phyloP scores from a whole-genome alignment of 1,140 invertebrate genomes.

The Melanaphis sacchari region DNA sequence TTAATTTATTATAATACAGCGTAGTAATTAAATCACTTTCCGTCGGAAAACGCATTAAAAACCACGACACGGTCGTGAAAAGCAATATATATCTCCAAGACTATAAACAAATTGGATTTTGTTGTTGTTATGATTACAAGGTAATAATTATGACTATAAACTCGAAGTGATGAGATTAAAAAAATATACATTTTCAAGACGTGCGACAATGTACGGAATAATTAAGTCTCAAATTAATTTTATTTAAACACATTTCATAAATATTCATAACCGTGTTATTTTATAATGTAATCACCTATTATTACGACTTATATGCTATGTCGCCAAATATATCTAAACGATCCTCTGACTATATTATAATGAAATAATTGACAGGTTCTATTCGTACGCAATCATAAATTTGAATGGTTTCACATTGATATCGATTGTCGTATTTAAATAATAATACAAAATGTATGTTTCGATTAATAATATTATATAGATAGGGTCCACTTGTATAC shows the following conservation, averaged over 20 bases:
- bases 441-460: not conserved
- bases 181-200: not conserved
- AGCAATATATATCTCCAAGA: not conserved
- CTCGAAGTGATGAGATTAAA: not conserved
- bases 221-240: conserved; percentile 14
- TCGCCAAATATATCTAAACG: not conserved
- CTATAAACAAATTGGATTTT: conserved; percentile 19
- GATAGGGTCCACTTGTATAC: not conserved
- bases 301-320: not conserved
- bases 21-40: conserved; percentile 5
- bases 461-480: not conserved
- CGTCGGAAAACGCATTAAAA: not conserved
- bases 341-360: not conserved
- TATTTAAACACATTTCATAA: not conserved
- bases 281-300: not conserved
- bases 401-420: not conserved
- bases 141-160: not conserved
- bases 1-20: conserved; percentile 7
- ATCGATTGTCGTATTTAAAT: not conserved
- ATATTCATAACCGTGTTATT: conserved; percentile 12
- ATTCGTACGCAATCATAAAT: not conserved
- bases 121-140: not conserved
- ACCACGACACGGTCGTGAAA: conserved; percentile 1
- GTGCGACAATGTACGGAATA: not conserved
- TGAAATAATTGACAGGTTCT: not conserved